Percentiles rank a stretch among this genome's conserved stretches.
These are phyloP conservation scores for Aleiodes sp. DNA, from an alignment of 1,140 invertebrate species.

Conservation along the genomic window DNA sequence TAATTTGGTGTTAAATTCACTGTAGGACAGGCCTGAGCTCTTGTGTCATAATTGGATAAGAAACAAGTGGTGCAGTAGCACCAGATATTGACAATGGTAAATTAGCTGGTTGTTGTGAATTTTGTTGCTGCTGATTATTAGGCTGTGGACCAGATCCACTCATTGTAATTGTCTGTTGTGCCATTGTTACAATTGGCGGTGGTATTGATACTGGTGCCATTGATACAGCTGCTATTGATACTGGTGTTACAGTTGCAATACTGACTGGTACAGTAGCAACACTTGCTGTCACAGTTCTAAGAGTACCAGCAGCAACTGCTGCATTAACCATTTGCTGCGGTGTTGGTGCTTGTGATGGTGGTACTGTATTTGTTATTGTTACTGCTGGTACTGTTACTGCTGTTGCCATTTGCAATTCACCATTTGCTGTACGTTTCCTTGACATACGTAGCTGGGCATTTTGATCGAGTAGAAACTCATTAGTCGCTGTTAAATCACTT, in stretches of 20 bases:
- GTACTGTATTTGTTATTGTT: constrained; percentile 68
- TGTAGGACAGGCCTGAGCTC: constrained; percentile 63
- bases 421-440: constrained; percentile 67
- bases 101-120: constrained; percentile 57
- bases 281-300: constrained; percentile 71
- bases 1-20: constrained; percentile 46
- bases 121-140: constrained; percentile 59
- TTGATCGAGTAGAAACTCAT: constrained; percentile 83
- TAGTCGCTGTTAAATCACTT: constrained; percentile 78
- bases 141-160: constrained; percentile 60
- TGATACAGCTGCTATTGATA: constrained; percentile 70
- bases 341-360: constrained; percentile 64
- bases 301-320: constrained; percentile 63
- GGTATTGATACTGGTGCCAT: constrained; percentile 69
- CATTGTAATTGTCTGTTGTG: constrained; percentile 64
- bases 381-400: constrained; percentile 70
- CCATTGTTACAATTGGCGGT: constrained; percentile 72
- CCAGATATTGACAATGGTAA: constrained; percentile 68
- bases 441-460: constrained; percentile 79
- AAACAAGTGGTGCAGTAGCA: constrained; percentile 71
- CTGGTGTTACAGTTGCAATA: constrained; percentile 69
- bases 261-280: constrained; percentile 74
- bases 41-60: constrained; percentile 79
- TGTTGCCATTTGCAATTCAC: too few relatives aligned
- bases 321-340: constrained; percentile 65